A percentile compares a stretch with the other conserved stretches of the same genome.
These are phyloP conservation scores for Drosophila subpulchrella DNA, from an alignment of 1,140 invertebrate species.

Conservation along the genomic window DNA sequence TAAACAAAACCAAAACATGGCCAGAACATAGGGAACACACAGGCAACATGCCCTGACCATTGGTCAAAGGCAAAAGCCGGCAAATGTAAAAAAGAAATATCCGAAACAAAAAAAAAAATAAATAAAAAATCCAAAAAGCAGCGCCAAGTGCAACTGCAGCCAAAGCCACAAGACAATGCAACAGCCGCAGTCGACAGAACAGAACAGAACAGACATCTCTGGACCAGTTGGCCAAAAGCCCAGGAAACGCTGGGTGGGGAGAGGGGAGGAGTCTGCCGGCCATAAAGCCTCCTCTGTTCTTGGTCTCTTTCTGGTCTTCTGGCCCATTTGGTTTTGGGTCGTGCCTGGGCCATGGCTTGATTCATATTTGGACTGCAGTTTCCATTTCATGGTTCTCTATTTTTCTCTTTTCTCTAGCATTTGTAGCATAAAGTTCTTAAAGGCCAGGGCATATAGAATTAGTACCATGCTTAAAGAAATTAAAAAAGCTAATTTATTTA, in stretches of 20 bases:
- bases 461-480: not conserved
- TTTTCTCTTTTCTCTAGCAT: not conserved
- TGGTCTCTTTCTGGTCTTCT: constrained; percentile 45
- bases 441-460: constrained; percentile 3
- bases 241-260: not conserved
- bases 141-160: constrained; percentile 69
- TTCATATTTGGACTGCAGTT: constrained; percentile 52
- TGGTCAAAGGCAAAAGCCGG: constrained; percentile 58
- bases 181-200: constrained; percentile 33
- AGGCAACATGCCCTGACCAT: constrained; percentile 41
- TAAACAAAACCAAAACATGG: constrained; percentile 56
- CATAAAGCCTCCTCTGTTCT: constrained; percentile 17
- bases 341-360: constrained; percentile 42
- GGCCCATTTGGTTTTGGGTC: constrained; percentile 53
- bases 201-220: constrained; percentile 13
- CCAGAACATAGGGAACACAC: constrained; percentile 42
- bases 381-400: constrained; percentile 38
- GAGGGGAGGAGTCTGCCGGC: not conserved
- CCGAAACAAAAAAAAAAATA: constrained; percentile 12
- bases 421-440: constrained; percentile 2
- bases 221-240: constrained; percentile 50
- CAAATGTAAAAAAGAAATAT: constrained; percentile 55
- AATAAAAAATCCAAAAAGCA: constrained; percentile 44
- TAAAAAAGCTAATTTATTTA: not conserved
- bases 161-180: constrained; percentile 70